Percentiles rank a stretch among this genome's conserved stretches.
Evolutionary conservation across 2,797 vertebrate genomes (phyloP).

Genomic region (Lophius americanus): DNA sequence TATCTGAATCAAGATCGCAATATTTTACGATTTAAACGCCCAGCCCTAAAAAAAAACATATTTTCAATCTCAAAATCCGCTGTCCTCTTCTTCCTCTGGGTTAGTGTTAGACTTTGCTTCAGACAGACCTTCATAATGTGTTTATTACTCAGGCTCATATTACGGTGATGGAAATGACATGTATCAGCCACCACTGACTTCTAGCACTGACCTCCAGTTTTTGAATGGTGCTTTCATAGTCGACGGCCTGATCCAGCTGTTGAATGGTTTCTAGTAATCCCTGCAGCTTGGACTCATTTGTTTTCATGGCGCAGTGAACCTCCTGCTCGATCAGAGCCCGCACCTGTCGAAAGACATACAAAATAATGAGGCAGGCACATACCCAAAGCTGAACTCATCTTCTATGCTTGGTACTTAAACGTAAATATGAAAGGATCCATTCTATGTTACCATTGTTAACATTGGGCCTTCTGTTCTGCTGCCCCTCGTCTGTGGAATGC

Average conservation of each 20-base stretch:
- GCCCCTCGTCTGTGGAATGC: no score
- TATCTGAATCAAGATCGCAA: no score
- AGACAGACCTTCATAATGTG: no score
- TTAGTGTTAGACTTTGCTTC: no score
- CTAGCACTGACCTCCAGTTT: conserved; percentile 65
- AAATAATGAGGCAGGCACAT: background rate
- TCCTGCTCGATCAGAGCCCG: conserved; percentile 63
- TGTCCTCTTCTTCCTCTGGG: no score
- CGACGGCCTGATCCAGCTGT: conserved; percentile 35
- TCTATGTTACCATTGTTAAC: no score
- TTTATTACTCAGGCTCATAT: no score
- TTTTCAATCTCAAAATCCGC: no score
- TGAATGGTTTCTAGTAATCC: conserved; percentile 34
- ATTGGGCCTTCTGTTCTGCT: no score
- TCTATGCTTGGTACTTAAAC: background rate
- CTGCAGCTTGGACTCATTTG: conserved; percentile 37
- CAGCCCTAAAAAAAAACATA: no score
- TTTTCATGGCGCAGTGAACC: conserved; percentile 31
- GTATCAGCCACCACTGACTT: background rate
- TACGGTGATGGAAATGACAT: no score
- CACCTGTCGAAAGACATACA: conserved; percentile 52
- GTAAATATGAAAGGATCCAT: background rate
- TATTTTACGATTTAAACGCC: no score
- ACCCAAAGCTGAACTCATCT: background rate
- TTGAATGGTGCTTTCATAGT: conserved; percentile 52